Evolutionary conservation across 1,140 invertebrate genomes (phyloP).

Genomic region (Atopsyche davidsoni): DNA sequence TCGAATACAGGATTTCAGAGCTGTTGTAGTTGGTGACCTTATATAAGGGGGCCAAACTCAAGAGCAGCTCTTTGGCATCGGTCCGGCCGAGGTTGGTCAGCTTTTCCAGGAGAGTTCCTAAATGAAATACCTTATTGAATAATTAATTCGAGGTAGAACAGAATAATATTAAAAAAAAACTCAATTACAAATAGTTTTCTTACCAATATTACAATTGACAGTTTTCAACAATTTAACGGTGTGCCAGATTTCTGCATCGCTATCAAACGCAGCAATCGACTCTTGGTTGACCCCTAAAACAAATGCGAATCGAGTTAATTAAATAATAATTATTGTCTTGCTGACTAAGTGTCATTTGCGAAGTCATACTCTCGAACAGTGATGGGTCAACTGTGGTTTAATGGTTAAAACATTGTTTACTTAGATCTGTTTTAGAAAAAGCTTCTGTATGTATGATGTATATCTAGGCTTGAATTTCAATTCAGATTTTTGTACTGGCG

Average conservation of each 20-base stretch:
- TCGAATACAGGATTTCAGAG: constrained; percentile 6
- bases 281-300: constrained; percentile 37
- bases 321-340: no score
- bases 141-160: no score
- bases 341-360: no score
- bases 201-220: constrained; percentile 39
- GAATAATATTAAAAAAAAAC: no score
- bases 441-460: no score
- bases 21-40: constrained; percentile 12
- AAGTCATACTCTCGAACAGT: no score
- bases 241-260: constrained; percentile 36
- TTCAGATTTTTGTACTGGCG: no score
- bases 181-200: background rate
- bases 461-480: no score
- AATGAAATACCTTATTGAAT: background rate
- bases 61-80: constrained; percentile 19
- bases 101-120: constrained; percentile 25
- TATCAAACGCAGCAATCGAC: constrained; percentile 35
- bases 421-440: no score
- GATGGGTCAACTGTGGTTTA: no score
- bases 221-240: constrained; percentile 36
- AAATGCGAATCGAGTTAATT: no score
- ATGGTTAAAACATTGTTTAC: no score
- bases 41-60: constrained; percentile 18
- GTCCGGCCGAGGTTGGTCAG: constrained; percentile 19